Evolutionary conservation across 2,113 vertebrate genomes (phyloP).

Genomic region (Hemicordylus capensis): DNA sequence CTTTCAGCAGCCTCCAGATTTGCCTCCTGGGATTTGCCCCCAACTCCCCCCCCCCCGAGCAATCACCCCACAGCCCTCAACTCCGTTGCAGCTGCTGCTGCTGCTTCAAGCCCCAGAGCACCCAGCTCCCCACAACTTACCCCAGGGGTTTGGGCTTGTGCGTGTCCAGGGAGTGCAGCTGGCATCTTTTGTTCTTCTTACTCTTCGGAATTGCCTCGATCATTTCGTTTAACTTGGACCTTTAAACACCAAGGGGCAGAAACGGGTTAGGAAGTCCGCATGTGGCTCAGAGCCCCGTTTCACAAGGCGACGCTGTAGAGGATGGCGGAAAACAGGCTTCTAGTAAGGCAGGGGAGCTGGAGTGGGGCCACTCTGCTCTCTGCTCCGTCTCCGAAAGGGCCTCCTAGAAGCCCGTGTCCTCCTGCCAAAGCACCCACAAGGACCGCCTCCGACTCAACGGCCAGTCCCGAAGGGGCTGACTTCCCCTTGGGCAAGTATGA

Average conservation of each 20-base stretch:
- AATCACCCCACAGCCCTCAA: background rate
- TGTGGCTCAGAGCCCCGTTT: no score
- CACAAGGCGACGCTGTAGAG: no score
- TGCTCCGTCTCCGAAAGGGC: no score
- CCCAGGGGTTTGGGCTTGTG: constrained; percentile 97
- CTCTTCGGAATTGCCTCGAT: constrained; percentile 98
- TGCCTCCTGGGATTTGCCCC: background rate
- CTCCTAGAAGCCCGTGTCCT: no score
- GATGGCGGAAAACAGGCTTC: background rate
- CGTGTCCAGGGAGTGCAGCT: constrained; percentile 96
- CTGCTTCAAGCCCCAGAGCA: background rate
- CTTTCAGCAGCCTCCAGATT: background rate
- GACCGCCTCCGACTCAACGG: no score
- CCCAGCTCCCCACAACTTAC: constrained; percentile 78
- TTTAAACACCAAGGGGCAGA: constrained; percentile 52
- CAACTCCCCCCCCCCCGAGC: no score
- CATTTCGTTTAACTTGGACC: constrained; percentile 94
- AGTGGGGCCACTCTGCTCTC: no score
- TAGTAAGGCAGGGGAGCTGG: no score
- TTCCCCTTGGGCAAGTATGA: no score
- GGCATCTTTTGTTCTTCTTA: constrained; percentile 98
- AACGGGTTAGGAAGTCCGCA: background rate
- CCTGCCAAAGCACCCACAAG: no score
- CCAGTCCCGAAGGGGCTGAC: no score
- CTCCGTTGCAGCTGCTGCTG: fast-evolving